Base-by-base conservation (phyloP, 2,113 vertebrate genomes). In the Collichthys lucidus region DNA sequence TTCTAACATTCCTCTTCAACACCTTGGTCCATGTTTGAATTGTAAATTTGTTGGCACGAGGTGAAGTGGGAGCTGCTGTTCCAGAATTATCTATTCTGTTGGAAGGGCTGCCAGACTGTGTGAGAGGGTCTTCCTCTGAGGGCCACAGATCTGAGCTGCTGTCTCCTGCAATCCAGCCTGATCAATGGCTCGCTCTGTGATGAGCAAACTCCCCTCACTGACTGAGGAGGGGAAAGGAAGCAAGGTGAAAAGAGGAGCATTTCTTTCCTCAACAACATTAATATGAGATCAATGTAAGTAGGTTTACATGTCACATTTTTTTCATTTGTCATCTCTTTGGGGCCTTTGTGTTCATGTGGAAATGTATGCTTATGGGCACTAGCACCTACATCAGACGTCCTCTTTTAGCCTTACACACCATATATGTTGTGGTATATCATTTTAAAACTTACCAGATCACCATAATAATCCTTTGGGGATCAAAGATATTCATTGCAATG, bases 31-130 rank as follows among this genome's bases (percentile, higher is more conserved):
- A 57, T 89, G 92, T 94, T 94, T 94, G 94, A 95, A 93, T 94
- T 95, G 93, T 92, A 94, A 93, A 95, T 95, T 78, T 91, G 82
- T 89, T 94, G 93, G 92, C 93, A 92, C 65, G 22, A 83, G 76
- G 81, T 85, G 92, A 85, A 73, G 80, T 79, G 69, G 69, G 77
- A 86, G 83, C 91, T 87, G 88, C 91, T 92, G 92, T 80, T 89
- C 77, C 80, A 73, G 86, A 91, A 94, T 95, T 91, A 94, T 87
- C 86, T 92, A 95, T 95, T 95, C 94, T 89, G 93, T 95, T 93
- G 92, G 92, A 95, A 94, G 89, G 76, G 76, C 89, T 94, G 94
- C 94, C 94, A 95, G 87, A 76, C 77, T 83, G 59, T 71, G 80
- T 68, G 86, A 88, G 88, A 74, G 83, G 88, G 86, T 81, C 92